phyloP scores from a whole-genome alignment of 2,888 invertebrate species.

The Chymomyza caudatula region DNA sequence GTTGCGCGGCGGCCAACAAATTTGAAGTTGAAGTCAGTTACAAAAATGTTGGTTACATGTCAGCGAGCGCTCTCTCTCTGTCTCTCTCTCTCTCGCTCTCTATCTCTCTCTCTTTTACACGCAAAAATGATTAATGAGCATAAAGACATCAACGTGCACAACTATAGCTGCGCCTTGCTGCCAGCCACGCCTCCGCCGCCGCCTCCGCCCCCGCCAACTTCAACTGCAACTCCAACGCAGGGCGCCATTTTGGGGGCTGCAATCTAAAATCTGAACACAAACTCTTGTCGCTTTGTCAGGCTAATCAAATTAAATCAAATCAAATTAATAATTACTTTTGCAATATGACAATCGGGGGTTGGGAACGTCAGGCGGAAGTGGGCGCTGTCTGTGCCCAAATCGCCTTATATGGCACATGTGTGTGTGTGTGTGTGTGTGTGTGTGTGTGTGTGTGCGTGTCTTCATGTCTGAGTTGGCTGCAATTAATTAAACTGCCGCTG shows the following conservation, averaged over 20 bases:
- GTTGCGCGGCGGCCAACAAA: not conserved
- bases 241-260: constrained; percentile 33
- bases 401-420: not conserved
- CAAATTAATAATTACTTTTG: constrained; percentile 71
- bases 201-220: not conserved
- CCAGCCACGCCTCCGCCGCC: not conserved
- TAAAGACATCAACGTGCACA: constrained; percentile 35
- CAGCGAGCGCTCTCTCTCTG: constrained; percentile 20
- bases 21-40: not conserved
- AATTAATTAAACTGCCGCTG: constrained; percentile 52
- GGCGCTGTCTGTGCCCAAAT: constrained; percentile 37
- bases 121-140: constrained; percentile 69
- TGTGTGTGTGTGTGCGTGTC: not conserved
- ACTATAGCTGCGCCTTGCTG: constrained; percentile 10
- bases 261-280: constrained; percentile 41
- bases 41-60: constrained; percentile 27
- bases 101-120: constrained; percentile 13
- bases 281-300: constrained; percentile 23
- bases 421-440: not conserved
- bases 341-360: not conserved
- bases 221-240: constrained; percentile 23
- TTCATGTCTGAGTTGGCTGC: constrained; percentile 33
- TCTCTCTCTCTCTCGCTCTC: constrained; percentile 13
- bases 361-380: constrained; percentile 31
- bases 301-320: constrained; percentile 72